Percentiles rank a stretch among this genome's conserved stretches.
These are phyloP conservation scores for Bungarus multicinctus DNA, from an alignment of 2,113 vertebrate species.

Conservation along the genomic window DNA sequence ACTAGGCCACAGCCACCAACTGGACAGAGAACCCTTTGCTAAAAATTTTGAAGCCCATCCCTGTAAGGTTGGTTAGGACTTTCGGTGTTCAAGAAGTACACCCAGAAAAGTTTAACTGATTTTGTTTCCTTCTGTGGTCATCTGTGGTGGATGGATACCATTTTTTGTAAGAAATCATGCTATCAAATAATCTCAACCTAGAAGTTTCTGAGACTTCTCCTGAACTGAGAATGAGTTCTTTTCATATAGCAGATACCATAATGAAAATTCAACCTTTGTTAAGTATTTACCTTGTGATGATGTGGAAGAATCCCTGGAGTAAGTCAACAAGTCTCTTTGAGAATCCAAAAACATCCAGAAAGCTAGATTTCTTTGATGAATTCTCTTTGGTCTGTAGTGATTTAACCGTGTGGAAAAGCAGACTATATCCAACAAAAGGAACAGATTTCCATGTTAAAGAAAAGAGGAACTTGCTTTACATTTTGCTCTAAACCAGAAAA, in stretches of 20 bases:
- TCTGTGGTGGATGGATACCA: no score
- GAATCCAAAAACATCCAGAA: neutral
- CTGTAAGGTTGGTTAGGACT: no score
- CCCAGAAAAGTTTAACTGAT: no score
- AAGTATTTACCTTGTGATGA: neutral
- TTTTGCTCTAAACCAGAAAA: neutral
- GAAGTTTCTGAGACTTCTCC: no score
- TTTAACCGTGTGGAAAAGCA: neutral
- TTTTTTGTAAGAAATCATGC: no score
- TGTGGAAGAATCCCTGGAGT: neutral
- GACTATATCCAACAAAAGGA: neutral
- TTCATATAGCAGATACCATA: neutral
- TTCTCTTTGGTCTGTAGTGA: neutral
- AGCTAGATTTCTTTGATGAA: neutral
- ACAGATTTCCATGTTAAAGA: neutral
- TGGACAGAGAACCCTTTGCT: no score
- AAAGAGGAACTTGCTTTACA: neutral
- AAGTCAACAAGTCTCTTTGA: neutral
- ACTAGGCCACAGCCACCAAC: no score
- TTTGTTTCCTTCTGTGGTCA: no score
- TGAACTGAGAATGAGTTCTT: no score
- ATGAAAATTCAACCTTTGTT: neutral
- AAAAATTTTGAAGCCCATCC: no score
- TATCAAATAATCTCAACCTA: no score
- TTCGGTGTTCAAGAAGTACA: no score